Base-by-base conservation (phyloP, 2,888 invertebrate species). In the Heliconius ismenius region DNA sequence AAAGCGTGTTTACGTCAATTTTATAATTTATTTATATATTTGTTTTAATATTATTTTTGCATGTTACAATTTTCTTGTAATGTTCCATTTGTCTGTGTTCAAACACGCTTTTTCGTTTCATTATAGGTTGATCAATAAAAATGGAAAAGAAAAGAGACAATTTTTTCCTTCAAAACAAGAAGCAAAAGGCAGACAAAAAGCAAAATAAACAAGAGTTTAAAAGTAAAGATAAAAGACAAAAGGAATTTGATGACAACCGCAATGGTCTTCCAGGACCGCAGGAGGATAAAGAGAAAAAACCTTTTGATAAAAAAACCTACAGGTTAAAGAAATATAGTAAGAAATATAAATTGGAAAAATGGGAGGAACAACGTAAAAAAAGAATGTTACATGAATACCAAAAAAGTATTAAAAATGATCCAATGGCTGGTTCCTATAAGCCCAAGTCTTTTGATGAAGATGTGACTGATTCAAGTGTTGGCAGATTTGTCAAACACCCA, bases 281-380 rank as follows among this genome's bases (percentile, higher is more conserved):
- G 78, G 74, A 74, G 10, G 79, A 78, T 26, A 77, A 67, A 43
- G 87, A 87, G 1, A 95, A 95, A 82, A 96, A 95, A 85, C 94
- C 95, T 0, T 96, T 96, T 85, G 95, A 96, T 82, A 96, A 96
- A 84, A 96, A 96, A 81, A 91, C 94, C 39, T 96, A 96, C 84
- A 92, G 96, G 58, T 83, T 96, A 58, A 95, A 96, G 82, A 96
- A 96, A 83, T 96, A 96, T 84, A 96, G 96, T 83, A 96, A 96
- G 75, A 96, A 96, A 84, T 96, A 95, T 80, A 96, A 96, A 88
- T 89, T 96, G 28, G 93, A 96, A 60, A 95, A 96, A 85, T 96
- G 96, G 96, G 95, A 96, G 82, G 95, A 96, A 73, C 95, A 94
- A 80, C 91, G 96, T 28, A 96, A 95, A 83, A 95, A 95, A 81